Conservation (phyloP, 2,888 invertebrate genomes). For the Mimachlamys varia region DNA sequence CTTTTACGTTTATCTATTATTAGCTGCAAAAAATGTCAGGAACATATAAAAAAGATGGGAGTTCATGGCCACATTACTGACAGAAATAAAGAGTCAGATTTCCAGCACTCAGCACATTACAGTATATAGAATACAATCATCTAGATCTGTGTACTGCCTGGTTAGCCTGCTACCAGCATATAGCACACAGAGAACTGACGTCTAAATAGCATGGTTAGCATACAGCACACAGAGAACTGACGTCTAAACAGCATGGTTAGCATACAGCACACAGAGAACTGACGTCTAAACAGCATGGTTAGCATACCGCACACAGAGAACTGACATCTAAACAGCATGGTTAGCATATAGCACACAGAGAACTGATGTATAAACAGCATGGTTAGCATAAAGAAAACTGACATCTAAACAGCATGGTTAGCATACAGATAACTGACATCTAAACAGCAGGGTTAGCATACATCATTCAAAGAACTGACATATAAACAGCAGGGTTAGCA, state of each 20-base stretch:
- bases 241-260: background rate
- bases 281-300: background rate
- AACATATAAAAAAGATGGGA: background rate
- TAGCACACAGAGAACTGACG: background rate
- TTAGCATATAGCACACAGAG: background rate
- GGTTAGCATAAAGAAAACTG: background rate
- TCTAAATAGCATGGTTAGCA: background rate
- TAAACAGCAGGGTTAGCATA: background rate
- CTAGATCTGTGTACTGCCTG: background rate
- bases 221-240: background rate
- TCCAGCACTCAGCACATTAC: background rate
- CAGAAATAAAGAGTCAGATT: background rate
- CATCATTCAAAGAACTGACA: background rate
- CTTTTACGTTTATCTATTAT: slow-evolving; percentile 17
- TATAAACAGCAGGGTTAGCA: background rate
- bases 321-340: background rate
- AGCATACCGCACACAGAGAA: background rate
- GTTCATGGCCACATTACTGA: background rate
- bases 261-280: background rate
- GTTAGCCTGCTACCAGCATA: background rate
- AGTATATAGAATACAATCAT: background rate
- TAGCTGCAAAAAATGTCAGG: background rate
- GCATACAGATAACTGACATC: background rate
- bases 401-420: background rate
- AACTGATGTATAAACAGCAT: background rate